Base-by-base conservation (phyloP, 2,797 vertebrate species). In the Neosalanx taihuensis region DNA sequence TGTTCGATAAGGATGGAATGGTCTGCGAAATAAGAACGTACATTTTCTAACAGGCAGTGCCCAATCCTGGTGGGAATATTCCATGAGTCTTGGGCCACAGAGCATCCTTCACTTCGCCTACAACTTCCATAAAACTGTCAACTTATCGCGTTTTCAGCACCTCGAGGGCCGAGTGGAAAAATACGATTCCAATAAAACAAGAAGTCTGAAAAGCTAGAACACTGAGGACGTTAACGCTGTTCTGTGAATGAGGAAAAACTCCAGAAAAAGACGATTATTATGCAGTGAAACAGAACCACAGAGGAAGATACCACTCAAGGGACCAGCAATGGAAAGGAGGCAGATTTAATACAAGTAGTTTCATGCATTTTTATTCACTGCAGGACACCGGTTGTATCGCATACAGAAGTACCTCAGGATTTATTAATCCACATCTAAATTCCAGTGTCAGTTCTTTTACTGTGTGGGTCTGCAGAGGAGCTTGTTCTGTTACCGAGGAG, bases 371-470 rank as follows among this genome's bases (percentile, higher is more conserved):
- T 74, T 71, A 83, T 88, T 84, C 79, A 83, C 65, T 73, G 76
- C 20, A 71, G 81, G 77, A 17, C 60, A 74, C 72, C 71, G 65
- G 72, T 78, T 80, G 72, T 83, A 76, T 76, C 69, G 76, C 77
- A 79, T 80, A 82, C 72, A 86, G 86, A 89, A 79, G 69, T 63
- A 3, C 76, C 69, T 71, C 76, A 20, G 74, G 80, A 77, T 71
- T 82, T 81, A 86, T 87, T 86, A 89, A 87, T 88, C 77, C 72
- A 83, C 82, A 87, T 84, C 78, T 84, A 88, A 83, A 87, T 89
- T 84, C 83, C 70, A 78, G 61, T 84, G 79, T 83, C 82, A 75
- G 61, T 81, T 85, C 77, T 84, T 67, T 82, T 84, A 78, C 76
- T 79, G 51, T 33, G 70, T 71, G 71, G 72, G 72, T 72, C 76